Conservation (phyloP, 2,888 invertebrate species). For the Icerya purchasi region DNA sequence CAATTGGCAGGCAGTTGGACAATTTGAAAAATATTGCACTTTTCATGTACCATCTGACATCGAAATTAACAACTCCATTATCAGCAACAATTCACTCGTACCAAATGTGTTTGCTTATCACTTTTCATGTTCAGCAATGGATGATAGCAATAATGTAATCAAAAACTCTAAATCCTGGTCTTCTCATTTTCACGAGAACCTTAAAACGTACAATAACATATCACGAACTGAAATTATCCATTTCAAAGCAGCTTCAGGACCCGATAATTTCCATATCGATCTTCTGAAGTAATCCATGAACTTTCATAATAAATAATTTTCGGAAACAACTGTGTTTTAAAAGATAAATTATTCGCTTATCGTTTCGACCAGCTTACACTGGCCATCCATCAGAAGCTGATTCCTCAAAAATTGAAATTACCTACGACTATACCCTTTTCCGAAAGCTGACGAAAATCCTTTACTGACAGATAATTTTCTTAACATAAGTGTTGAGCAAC, state of each 20-base stretch:
- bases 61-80: neutral
- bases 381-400: neutral
- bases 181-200: neutral
- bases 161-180: neutral
- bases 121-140: neutral
- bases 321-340: no score
- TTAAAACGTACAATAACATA: neutral
- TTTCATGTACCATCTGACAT: neutral
- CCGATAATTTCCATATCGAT: neutral
- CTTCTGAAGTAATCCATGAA: neutral
- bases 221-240: neutral
- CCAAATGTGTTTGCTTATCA: neutral
- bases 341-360: no score
- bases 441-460: neutral
- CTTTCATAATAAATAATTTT: neutral
- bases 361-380: no score
- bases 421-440: neutral
- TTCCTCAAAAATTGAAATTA: neutral
- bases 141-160: neutral
- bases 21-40: neutral
- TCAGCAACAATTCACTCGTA: neutral
- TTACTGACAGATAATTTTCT: no score
- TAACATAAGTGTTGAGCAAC: neutral
- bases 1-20: neutral
- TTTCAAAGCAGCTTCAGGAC: neutral